Evolutionary conservation across 2,113 vertebrate genomes (phyloP).

Genomic region (Vulpes vulpes): DNA sequence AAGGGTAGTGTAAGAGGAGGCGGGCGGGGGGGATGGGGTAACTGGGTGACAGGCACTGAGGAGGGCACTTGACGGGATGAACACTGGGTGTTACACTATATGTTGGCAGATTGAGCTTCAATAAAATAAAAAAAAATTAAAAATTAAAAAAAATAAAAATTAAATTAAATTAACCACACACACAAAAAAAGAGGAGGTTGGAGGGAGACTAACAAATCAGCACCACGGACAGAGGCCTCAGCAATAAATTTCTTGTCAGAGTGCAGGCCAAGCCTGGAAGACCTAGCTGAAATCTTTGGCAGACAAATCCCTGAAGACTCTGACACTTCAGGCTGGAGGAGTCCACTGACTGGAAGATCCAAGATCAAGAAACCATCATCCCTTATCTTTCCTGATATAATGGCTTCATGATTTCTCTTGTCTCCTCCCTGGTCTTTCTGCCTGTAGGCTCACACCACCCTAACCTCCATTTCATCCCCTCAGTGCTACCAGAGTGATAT

Average conservation of each 20-base stretch:
- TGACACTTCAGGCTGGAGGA: neutral
- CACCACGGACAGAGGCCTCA: slow-evolving; percentile 10
- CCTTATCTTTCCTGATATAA: neutral
- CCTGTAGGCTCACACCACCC: neutral
- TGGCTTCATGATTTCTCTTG: neutral
- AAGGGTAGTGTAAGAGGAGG: too few relatives aligned
- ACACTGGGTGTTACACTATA: too few relatives aligned
- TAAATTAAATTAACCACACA: too few relatives aligned
- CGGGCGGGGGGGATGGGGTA: too few relatives aligned
- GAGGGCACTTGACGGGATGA: too few relatives aligned
- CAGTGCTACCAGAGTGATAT: neutral
- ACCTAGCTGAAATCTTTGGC: neutral
- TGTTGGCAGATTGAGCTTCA: too few relatives aligned
- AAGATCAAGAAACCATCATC: neutral
- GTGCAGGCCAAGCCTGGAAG: neutral
- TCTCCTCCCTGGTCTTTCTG: neutral
- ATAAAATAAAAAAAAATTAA: too few relatives aligned
- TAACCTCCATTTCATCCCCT: neutral
- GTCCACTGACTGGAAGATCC: neutral
- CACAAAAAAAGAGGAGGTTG: too few relatives aligned
- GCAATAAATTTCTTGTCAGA: neutral
- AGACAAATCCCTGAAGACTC: neutral
- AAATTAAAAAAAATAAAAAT: too few relatives aligned
- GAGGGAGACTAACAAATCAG: neutral
- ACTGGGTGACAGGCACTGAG: too few relatives aligned